Base-by-base conservation (phyloP, 2,113 vertebrate species). In the Lepisosteus osseus region DNA sequence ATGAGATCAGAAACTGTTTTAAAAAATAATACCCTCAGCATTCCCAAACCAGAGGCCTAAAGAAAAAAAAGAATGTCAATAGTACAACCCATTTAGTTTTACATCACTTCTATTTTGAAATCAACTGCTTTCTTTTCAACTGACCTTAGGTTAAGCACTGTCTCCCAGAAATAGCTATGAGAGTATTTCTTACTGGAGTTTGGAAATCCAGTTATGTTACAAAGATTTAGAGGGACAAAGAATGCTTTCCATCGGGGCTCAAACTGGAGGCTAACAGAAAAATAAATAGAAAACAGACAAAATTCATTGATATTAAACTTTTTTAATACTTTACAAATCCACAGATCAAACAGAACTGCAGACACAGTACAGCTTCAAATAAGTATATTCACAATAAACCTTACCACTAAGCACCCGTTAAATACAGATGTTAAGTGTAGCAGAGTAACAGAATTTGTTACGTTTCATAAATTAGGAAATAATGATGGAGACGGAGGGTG, bases 71-170 rank as follows among this genome's bases (percentile, higher is more conserved):
- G n/a, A 13, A 4, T 44, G 12, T 43, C 14, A 14, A 7, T 54
- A 29, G n/a, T 43, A 62, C 47, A 67, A 54, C 3, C 55, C 29
- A 8, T 59, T 13, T 59, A 59, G 57, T 59, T n/a, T 59, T 61
- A 45, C 59, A 41, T n/a, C 44, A 12, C n/a, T 47, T 47, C 57
- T 73, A 63, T 73, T 68, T 68, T 62, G 61, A 64, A 40, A 14
- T 17, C 42, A 55, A 47, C 5, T 45, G 15, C 44, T 64, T 47
- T 71, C 65, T 54, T 45, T 66, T 45, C 43, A 62, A 43, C 40
- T n/a, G 9, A 56, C 44, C 0, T 17, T 12, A 57, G 45, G 43
- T 14, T 42, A 15, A 68, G 57, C 47, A 43, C 57, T 44, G 7
- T 62, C 45, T 41, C 72, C 0, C 14, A 4, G 71, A 61, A 62